These are phyloP conservation scores for Nycticryphes semicollaris DNA, from an alignment of 2,113 vertebrate genomes.

Conservation along the genomic window DNA sequence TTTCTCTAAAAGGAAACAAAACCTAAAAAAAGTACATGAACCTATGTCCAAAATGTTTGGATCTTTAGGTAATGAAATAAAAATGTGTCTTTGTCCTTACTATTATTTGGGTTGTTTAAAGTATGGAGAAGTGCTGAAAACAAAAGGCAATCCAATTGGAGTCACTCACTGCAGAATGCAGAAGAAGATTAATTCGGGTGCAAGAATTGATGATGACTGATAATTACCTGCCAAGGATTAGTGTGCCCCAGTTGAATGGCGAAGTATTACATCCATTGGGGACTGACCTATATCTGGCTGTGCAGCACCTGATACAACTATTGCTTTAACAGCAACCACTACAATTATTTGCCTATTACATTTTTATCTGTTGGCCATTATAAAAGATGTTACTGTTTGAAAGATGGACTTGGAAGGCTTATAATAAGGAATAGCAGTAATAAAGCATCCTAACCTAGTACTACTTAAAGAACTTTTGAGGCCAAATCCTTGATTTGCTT, in stretches of 20 bases:
- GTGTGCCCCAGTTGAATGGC: background rate
- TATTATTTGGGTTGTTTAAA: background rate
- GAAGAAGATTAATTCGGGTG: background rate
- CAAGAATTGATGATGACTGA: background rate
- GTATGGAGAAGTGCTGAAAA: background rate
- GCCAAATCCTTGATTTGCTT: background rate
- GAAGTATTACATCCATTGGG: background rate
- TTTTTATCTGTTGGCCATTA: background rate
- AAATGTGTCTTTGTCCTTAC: background rate
- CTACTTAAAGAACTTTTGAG: background rate
- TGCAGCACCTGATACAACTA: background rate
- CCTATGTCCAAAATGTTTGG: background rate
- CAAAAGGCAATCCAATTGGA: background rate
- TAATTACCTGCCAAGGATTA: background rate
- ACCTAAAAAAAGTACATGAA: background rate
- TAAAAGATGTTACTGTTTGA: background rate
- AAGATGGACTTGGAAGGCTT: background rate
- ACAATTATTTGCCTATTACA: background rate
- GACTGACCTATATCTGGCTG: background rate
- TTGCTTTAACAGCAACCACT: background rate
- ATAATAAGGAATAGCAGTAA: background rate
- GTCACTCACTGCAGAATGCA: background rate
- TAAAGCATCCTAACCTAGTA: background rate
- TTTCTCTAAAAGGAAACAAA: background rate
- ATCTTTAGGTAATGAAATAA: background rate